Base-by-base conservation (phyloP, 1,140 invertebrate genomes). In the Aphelenchoides besseyi region DNA sequence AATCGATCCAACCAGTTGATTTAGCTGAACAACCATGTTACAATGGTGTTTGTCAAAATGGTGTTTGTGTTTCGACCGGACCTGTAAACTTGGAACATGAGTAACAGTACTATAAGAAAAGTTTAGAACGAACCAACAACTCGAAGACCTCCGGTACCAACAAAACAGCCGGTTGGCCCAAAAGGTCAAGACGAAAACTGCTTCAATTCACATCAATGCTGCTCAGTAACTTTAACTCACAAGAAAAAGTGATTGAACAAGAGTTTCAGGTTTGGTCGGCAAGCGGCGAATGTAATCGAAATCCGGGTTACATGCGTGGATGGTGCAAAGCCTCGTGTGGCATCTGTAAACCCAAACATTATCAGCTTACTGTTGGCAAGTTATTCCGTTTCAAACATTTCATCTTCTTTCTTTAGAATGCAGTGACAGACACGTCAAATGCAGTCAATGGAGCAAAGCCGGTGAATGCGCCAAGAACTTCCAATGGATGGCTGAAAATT, bases 321-420 rank as follows among this genome's bases (percentile, higher is more conserved):
- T 81, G 77, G 77, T 78, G 77, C 68, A 82, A 82, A 48, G 79
- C 76, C 9, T 78, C 74, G 2, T 78, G 76, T 48, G 41, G 76
- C 1, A 26, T 28, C 3, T 80, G 74, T 33, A 68, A 35, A 26
- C 76, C 77, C 12, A 74, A 64, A 23, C 73, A 79, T 52, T 71
- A 75, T 26, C 30, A 74, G 18, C 33, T 28, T 2, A 52, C 33
- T 29, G 69, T 41, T 74, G 66, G 33, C 8, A 8, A 66, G n/a
- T 9, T 66, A 9, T 66, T 26, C 8, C 9, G n/a, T 66, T 9
- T 3, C 63, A 66, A 66, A 37, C 30, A 61, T 1, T 1, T 29
- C 2, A 36, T 66, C 30, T 18, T 1, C 67, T 36, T 59, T 12
- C 53, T 72, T 54, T 33, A 79, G 78, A 82, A 67, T 79, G 78